These are phyloP conservation scores for Melipona beecheii DNA, from an alignment of 2,888 invertebrate species.

Conservation along the genomic window DNA sequence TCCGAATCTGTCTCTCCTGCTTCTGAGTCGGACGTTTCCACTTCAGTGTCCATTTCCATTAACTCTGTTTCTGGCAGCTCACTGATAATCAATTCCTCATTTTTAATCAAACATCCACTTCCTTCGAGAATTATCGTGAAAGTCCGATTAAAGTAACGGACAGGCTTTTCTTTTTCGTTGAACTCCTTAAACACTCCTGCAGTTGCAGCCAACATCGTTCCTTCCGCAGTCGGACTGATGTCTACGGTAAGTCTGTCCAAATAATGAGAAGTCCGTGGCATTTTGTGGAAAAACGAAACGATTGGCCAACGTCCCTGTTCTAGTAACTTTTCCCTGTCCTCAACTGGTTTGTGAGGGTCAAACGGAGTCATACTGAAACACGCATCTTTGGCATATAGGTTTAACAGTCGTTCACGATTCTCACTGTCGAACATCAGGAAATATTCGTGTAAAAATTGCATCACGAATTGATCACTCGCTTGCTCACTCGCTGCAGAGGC, in stretches of 20 bases:
- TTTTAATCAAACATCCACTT: slow-evolving; percentile 93
- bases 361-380: slow-evolving; percentile 87
- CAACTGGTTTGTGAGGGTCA: slow-evolving; percentile 75
- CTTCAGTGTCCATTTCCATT: slow-evolving; percentile 55
- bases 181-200: slow-evolving; percentile 94
- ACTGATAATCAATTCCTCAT: slow-evolving; percentile 92
- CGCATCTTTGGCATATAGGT: slow-evolving; percentile 95
- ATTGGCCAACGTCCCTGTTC: slow-evolving; percentile 91
- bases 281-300: slow-evolving; percentile 91
- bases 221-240: slow-evolving; percentile 90
- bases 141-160: slow-evolving; percentile 90
- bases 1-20: neutral
- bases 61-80: slow-evolving; percentile 89
- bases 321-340: slow-evolving; percentile 88
- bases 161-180: slow-evolving; percentile 84
- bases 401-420: slow-evolving; percentile 90
- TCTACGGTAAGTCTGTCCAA: slow-evolving; percentile 92
- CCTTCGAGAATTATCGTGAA: slow-evolving; percentile 92
- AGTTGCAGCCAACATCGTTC: slow-evolving; percentile 92
- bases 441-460: slow-evolving; percentile 94
- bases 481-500: slow-evolving; percentile 85
- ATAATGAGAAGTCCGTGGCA: slow-evolving; percentile 94
- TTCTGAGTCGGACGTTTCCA: neutral
- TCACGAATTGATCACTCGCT: slow-evolving; percentile 88
- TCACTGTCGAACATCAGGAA: slow-evolving; percentile 84